These are phyloP conservation scores for Agrilus mali DNA, from an alignment of 2,888 invertebrate genomes.

Conservation along the genomic window DNA sequence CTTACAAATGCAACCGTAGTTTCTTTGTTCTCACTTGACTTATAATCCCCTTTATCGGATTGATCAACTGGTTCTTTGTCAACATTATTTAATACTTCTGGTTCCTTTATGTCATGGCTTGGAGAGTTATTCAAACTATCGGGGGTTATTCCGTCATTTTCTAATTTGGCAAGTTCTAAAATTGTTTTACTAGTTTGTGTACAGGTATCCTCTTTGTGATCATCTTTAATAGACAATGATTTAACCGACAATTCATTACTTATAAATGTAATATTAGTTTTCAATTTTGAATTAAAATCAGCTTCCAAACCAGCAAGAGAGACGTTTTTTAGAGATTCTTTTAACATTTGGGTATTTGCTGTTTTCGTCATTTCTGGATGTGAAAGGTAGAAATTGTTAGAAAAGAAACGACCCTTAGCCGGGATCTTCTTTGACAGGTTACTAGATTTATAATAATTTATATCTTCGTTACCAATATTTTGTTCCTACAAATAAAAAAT, in stretches of 20 bases:
- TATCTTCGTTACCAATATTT: too few species aligned
- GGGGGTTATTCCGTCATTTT: constrained; percentile 21
- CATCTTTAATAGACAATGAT: background rate
- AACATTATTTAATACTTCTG: background rate
- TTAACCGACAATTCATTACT: background rate
- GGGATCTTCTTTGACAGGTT: too few species aligned
- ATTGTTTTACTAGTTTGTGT: constrained; percentile 49
- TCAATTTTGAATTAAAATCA: background rate
- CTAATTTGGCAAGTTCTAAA: constrained; percentile 35
- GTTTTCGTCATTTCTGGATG: constrained; percentile 2
- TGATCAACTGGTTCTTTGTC: background rate
- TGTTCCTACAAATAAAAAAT: too few species aligned
- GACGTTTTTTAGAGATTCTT: too few species aligned
- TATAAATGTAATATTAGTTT: background rate
- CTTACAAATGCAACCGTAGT: too few species aligned
- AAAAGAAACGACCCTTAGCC: background rate
- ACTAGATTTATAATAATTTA: too few species aligned
- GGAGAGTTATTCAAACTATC: constrained; percentile 26
- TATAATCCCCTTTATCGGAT: background rate
- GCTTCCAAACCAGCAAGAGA: background rate
- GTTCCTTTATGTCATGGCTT: constrained; percentile 1
- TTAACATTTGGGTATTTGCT: background rate
- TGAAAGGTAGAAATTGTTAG: background rate
- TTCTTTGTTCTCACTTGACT: background rate
- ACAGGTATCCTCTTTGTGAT: constrained; percentile 15